Percentiles rank a stretch among this genome's conserved stretches.
phyloP scores from a whole-genome alignment of 2,888 invertebrate species.

The Ditylenchus weischeri region DNA sequence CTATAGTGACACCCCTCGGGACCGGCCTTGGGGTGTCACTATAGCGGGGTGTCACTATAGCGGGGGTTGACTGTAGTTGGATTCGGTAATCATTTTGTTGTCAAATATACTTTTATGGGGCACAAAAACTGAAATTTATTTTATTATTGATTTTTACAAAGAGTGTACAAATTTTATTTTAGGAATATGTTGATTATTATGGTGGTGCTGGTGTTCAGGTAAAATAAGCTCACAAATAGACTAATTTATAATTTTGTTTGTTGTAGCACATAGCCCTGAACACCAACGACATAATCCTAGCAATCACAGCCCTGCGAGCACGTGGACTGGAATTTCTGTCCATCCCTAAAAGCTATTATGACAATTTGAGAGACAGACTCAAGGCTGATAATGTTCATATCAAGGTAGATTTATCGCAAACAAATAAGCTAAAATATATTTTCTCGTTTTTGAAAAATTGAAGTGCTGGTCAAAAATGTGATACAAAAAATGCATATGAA shows the following conservation, averaged over 20 bases:
- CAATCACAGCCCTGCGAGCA: slow-evolving; percentile 65
- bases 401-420: too few relatives aligned
- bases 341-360: slow-evolving; percentile 87
- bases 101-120: not conserved
- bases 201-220: slow-evolving; percentile 89
- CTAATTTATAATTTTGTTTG: not conserved
- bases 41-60: too few relatives aligned
- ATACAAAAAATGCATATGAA: too few relatives aligned
- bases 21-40: too few relatives aligned
- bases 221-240: not conserved
- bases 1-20: too few relatives aligned
- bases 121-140: too few relatives aligned
- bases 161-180: slow-evolving; percentile 26
- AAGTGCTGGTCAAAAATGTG: too few relatives aligned
- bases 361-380: slow-evolving; percentile 74
- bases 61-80: too few relatives aligned
- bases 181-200: slow-evolving; percentile 94
- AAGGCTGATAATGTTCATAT: slow-evolving; percentile 70
- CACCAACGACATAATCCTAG: slow-evolving; percentile 80
- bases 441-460: too few relatives aligned
- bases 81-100: not conserved
- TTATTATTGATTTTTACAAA: not conserved
- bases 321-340: slow-evolving; percentile 81
- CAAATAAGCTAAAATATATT: too few relatives aligned
- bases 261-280: slow-evolving; percentile 84